Evolutionary conservation across 35 echinoderm and acorn worm species (phyloP).

Genomic region (Nesometra sesokonis): DNA sequence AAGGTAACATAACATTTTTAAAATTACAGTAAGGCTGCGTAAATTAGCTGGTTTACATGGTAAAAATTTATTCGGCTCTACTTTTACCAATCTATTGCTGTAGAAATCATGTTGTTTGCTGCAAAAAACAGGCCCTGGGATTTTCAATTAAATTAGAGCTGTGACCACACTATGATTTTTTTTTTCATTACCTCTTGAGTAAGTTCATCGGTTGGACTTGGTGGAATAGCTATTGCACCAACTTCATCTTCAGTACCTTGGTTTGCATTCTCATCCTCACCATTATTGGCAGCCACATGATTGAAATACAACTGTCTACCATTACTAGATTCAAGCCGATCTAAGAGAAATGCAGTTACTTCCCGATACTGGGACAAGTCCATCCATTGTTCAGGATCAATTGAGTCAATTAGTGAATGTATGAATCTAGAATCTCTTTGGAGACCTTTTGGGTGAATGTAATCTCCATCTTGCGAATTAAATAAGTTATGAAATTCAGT

Average conservation of each 20-base stretch:
- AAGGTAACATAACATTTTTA: too few relatives aligned
- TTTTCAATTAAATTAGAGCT: too few relatives aligned
- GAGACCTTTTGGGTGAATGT: slow-evolving; percentile 58
- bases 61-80: too few relatives aligned
- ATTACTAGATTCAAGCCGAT: slow-evolving; percentile 49
- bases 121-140: too few relatives aligned
- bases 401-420: slow-evolving; percentile 39
- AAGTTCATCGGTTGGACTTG: slow-evolving; percentile 2
- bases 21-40: too few relatives aligned
- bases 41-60: too few relatives aligned
- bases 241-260: not conserved
- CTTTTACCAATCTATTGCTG: too few relatives aligned
- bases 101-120: too few relatives aligned
- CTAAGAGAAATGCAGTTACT: slow-evolving; percentile 68
- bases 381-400: slow-evolving; percentile 21
- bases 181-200: slow-evolving; percentile 14
- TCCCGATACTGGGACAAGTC: slow-evolving; percentile 9
- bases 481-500: slow-evolving; percentile 88
- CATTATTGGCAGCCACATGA: not conserved
- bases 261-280: not conserved
- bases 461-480: slow-evolving; percentile 43
- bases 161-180: not conserved
- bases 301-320: not conserved
- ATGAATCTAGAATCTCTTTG: slow-evolving; percentile 50
- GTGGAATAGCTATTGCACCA: not conserved